These are phyloP conservation scores for Toxotes chatareus DNA, from an alignment of 2,113 vertebrate species.

Conservation along the genomic window DNA sequence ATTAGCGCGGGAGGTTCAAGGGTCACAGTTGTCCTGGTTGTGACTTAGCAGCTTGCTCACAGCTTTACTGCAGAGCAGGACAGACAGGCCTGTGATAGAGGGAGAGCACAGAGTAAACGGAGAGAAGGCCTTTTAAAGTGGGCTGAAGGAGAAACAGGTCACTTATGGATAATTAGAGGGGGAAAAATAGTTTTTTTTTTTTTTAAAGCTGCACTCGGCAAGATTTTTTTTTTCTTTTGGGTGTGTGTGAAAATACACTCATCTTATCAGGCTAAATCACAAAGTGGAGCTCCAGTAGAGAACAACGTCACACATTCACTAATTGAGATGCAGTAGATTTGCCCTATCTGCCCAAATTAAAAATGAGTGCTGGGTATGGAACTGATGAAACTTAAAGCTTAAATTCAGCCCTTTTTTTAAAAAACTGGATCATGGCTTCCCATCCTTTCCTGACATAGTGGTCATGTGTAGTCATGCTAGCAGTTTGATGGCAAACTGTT, in stretches of 20 bases:
- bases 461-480: too few relatives aligned
- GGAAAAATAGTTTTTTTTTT: conserved; percentile 3
- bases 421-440: neutral
- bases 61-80: conserved; percentile 6
- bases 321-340: conserved; percentile 58
- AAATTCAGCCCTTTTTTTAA: neutral
- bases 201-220: conserved; percentile 3
- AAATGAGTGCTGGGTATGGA: neutral
- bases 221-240: neutral
- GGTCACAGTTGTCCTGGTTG: conserved; percentile 18
- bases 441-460: neutral
- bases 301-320: conserved; percentile 24
- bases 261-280: conserved; percentile 46
- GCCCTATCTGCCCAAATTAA: conserved; percentile 35
- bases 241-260: neutral
- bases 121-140: neutral
- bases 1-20: conserved; percentile 34
- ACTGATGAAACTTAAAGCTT: conserved; percentile 1
- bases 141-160: conserved; percentile 52
- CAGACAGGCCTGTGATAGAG: neutral
- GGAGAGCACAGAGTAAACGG: conserved; percentile 24
- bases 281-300: conserved; percentile 26
- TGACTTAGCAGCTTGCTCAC: conserved; percentile 8
- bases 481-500: too few relatives aligned
- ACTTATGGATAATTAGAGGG: conserved; percentile 34